These are phyloP conservation scores for Parazoanthus atlanticus DNA, from an alignment of 92 coral and sea anemone species.

Conservation along the genomic window DNA sequence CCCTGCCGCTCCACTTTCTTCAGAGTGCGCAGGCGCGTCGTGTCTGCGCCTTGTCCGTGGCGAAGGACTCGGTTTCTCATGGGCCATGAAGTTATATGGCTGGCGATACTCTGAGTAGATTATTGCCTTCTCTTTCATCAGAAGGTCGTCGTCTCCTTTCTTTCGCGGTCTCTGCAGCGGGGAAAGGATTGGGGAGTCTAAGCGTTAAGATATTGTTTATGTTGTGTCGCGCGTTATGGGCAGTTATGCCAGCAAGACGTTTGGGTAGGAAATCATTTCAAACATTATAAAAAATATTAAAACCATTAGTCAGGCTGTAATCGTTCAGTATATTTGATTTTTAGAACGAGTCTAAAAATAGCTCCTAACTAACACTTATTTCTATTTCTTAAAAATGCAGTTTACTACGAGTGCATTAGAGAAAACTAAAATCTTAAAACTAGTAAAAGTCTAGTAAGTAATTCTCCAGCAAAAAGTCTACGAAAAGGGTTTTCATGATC, in stretches of 20 bases:
- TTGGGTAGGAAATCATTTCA: too few species aligned
- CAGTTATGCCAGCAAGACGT: neutral
- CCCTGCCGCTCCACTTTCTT: neutral
- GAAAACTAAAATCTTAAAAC: too few species aligned
- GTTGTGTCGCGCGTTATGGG: neutral
- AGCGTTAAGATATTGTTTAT: conserved; percentile 17
- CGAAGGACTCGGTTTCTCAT: conserved; percentile 63
- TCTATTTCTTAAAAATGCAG: too few species aligned
- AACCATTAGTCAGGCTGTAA: too few species aligned
- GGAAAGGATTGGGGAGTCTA: conserved; percentile 43
- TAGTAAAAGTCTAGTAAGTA: too few species aligned
- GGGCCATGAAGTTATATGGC: conserved; percentile 91
- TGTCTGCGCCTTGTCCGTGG: conserved; percentile 46
- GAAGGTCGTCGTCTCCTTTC: conserved; percentile 69
- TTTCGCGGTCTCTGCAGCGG: conserved; percentile 68
- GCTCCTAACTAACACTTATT: too few species aligned
- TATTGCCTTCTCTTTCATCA: conserved; percentile 93
- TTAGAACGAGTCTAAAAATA: too few species aligned
- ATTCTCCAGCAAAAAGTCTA: too few species aligned
- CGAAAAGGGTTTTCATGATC: too few species aligned
- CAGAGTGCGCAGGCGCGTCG: conserved; percentile 16
- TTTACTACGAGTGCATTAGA: too few species aligned
- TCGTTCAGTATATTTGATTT: too few species aligned
- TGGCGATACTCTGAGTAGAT: conserved; percentile 93
- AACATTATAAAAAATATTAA: too few species aligned